These are phyloP conservation scores for Anastatus disparis DNA, from an alignment of 1,140 invertebrate species.

Conservation along the genomic window DNA sequence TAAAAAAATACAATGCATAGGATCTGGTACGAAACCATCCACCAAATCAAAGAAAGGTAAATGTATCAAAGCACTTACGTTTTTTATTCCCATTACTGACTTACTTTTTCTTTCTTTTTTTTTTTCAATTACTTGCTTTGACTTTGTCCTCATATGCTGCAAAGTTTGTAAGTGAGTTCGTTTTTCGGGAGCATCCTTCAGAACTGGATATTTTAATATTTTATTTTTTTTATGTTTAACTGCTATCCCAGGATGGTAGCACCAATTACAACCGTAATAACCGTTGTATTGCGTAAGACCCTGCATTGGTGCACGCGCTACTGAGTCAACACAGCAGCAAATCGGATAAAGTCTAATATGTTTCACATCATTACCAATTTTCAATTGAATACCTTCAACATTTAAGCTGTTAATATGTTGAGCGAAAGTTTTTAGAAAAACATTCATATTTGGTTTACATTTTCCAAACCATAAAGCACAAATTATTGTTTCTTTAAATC, in stretches of 20 bases:
- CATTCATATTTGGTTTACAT: conserved; percentile 38
- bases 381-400: conserved; percentile 29
- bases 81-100: not conserved
- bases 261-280: not conserved
- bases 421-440: conserved; percentile 42
- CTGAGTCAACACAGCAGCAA: conserved; percentile 38
- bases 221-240: not conserved
- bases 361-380: conserved; percentile 7
- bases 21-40: conserved; percentile 17
- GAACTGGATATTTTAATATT: not conserved
- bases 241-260: not conserved
- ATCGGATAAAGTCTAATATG: conserved; percentile 34
- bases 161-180: not conserved
- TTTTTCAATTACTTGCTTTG: not conserved
- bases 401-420: conserved; percentile 39
- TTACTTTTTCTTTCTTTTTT: not conserved
- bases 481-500: conserved; percentile 29
- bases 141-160: not conserved
- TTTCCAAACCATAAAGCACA: conserved; percentile 41
- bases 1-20: conserved; percentile 1
- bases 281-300: conserved; percentile 30
- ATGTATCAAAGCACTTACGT: not conserved
- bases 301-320: conserved; percentile 36
- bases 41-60: conserved; percentile 14
- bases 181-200: not conserved